Conservation (phyloP, 1,140 invertebrate genomes). For the Colletes latitarsis region DNA sequence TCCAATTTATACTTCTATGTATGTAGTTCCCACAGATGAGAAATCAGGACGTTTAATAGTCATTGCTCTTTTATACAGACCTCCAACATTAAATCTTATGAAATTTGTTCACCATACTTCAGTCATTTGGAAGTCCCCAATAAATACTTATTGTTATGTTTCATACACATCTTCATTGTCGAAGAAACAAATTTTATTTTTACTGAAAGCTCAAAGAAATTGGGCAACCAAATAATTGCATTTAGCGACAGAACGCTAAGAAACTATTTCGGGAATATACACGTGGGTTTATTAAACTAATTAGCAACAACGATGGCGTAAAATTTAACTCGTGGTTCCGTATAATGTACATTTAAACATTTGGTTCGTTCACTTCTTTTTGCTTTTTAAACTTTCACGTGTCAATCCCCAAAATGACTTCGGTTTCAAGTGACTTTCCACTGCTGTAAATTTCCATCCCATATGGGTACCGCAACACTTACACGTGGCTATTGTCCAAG, state of each 20-base stretch:
- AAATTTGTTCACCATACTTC: slow-evolving; percentile 13
- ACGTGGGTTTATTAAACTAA: slow-evolving; percentile 13
- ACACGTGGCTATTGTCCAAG: slow-evolving; percentile 90
- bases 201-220: slow-evolving; percentile 8
- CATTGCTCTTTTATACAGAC: background rate
- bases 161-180: slow-evolving; percentile 1
- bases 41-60: background rate
- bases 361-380: slow-evolving; percentile 17
- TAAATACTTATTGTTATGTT: slow-evolving; percentile 7
- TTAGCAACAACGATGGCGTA: background rate
- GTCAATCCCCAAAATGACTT: slow-evolving; percentile 88
- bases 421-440: slow-evolving; percentile 83
- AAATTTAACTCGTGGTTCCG: background rate
- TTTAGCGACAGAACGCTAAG: background rate
- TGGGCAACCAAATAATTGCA: slow-evolving; percentile 2
- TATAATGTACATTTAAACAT: background rate
- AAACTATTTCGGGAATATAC: slow-evolving; percentile 25
- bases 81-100: slow-evolving; percentile 10
- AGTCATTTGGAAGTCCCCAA: background rate
- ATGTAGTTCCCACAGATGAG: background rate
- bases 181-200: slow-evolving; percentile 6
- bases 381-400: slow-evolving; percentile 66
- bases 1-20: background rate
- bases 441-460: slow-evolving; percentile 90
- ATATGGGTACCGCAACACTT: slow-evolving; percentile 85